phyloP scores from a whole-genome alignment of 2,113 vertebrate species.

The Notechis scutatus region DNA sequence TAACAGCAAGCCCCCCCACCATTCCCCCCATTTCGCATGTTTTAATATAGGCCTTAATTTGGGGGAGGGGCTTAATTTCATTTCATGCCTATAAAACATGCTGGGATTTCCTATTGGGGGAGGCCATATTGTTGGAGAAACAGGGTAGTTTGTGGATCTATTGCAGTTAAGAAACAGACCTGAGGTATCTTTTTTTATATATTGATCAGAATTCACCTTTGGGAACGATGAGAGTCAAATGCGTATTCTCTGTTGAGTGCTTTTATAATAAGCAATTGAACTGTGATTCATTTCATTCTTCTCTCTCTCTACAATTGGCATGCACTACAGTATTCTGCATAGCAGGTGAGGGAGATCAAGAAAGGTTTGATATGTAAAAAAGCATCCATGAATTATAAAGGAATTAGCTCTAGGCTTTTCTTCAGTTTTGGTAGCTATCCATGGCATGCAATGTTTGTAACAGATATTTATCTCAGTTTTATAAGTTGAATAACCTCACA shows the following conservation, averaged over 20 bases:
- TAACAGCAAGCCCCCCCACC: no score
- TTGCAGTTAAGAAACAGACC: not conserved
- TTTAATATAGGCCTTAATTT: no score
- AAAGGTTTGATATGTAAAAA: not conserved
- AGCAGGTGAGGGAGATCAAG: not conserved
- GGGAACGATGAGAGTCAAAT: not conserved
- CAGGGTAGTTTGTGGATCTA: not conserved
- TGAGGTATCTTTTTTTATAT: not conserved
- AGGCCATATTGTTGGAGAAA: no score
- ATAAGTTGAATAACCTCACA: conserved; percentile 34
- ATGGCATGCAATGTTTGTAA: not conserved
- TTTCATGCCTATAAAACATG: no score
- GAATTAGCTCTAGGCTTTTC: not conserved
- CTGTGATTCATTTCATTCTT: not conserved
- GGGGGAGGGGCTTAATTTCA: no score
- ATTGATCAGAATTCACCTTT: not conserved
- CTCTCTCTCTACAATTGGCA: not conserved
- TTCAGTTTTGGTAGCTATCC: conserved; percentile 39
- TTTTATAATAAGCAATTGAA: conserved; percentile 7
- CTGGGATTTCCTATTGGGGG: no score
- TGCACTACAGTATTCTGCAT: not conserved
- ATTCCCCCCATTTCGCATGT: no score
- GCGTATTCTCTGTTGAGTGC: not conserved
- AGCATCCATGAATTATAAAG: not conserved
- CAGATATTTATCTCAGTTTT: not conserved